A percentile compares a stretch with the other conserved stretches of the same genome.
phyloP scores from a whole-genome alignment of 2,113 vertebrate genomes.

The Nothocercus julius region DNA sequence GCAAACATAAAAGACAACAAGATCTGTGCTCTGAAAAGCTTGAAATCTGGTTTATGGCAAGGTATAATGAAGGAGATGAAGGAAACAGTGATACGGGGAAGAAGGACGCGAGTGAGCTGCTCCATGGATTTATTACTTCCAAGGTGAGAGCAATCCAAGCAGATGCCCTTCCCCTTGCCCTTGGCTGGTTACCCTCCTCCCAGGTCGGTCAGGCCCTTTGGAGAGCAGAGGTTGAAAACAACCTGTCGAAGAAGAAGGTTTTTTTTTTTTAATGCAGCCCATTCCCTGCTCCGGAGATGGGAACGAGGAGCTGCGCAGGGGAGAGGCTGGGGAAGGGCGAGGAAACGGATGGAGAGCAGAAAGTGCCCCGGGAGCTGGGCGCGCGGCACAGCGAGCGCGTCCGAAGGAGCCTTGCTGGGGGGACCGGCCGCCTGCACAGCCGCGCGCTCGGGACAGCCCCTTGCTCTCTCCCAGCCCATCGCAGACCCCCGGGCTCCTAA shows the following conservation, averaged over 20 bases:
- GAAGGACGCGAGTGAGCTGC: neutral
- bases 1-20: neutral
- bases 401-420: neutral
- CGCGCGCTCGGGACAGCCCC: neutral
- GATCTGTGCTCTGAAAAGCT: neutral
- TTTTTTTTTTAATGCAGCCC: too few species aligned
- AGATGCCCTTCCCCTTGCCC: neutral
- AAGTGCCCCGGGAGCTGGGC: neutral
- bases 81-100: neutral
- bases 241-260: neutral
- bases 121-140: neutral
- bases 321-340: too few species aligned
- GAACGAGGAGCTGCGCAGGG: too few species aligned
- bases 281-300: too few species aligned
- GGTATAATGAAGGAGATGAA: neutral
- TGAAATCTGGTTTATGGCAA: neutral
- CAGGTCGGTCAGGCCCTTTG: neutral
- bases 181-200: neutral
- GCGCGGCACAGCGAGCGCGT: neutral
- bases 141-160: neutral
- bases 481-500: neutral
- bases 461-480: neutral
- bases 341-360: too few species aligned
- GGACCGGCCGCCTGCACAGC: neutral
- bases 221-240: neutral